Percentiles rank a stretch among this genome's conserved stretches.
phyloP scores from a whole-genome alignment of 2,888 invertebrate species.

The Lymantria monacha region DNA sequence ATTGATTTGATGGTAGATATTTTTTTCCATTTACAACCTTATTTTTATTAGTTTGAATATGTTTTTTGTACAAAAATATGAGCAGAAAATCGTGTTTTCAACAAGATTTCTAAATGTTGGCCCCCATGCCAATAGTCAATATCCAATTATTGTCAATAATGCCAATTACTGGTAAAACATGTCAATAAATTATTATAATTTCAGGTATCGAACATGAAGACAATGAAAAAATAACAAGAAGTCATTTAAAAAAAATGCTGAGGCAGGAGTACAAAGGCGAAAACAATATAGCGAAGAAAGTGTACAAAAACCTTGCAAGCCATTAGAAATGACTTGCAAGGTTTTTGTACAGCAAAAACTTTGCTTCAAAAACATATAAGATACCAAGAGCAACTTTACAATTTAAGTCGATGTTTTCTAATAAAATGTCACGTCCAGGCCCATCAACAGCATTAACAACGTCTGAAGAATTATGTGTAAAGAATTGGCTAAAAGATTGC shows the following conservation, averaged over 20 bases:
- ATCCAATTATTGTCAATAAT: too few species aligned
- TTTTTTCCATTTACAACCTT: too few species aligned
- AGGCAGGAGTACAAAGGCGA: neutral
- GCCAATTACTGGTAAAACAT: too few species aligned
- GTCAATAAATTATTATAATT: too few species aligned
- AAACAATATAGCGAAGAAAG: neutral
- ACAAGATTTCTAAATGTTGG: too few species aligned
- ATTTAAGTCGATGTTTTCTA: neutral
- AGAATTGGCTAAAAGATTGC: neutral
- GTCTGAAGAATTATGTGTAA: neutral
- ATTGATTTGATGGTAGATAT: too few species aligned
- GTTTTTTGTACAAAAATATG: too few species aligned
- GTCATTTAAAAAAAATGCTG: neutral
- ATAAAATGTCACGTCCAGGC: neutral
- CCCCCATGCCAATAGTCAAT: too few species aligned
- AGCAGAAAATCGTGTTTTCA: too few species aligned
- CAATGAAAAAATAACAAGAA: neutral
- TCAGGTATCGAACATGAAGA: too few species aligned
- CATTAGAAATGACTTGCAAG: neutral
- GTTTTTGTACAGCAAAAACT: constrained; percentile 1
- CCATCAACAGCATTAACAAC: neutral
- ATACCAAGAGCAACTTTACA: constrained; percentile 1
- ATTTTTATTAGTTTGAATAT: too few species aligned
- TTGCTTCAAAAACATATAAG: neutral
- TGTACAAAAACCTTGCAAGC: neutral